A percentile compares a stretch with the other conserved stretches of the same genome.
Conservation (phyloP, 2,797 vertebrate genomes). For the Bucorvus abyssinicus region DNA sequence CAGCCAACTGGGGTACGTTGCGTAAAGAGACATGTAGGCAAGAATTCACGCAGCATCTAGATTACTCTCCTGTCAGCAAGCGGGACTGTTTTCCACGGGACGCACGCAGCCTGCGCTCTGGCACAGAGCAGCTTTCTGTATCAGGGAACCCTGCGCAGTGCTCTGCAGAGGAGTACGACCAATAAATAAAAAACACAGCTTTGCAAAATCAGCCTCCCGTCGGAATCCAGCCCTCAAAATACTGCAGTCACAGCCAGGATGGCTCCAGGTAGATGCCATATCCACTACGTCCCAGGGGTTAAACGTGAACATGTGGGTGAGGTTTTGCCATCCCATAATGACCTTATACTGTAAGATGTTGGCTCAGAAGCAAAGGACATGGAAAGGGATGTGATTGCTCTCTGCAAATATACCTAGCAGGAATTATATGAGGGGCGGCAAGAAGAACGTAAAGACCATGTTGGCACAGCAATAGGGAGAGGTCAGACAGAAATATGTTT, state of each 20-base stretch:
- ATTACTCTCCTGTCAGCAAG: neutral
- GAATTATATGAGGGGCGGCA: neutral
- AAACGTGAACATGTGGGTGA: neutral
- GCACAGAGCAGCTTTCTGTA: neutral
- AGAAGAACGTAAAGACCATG: neutral
- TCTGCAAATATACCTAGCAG: neutral
- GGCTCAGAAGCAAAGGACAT: neutral
- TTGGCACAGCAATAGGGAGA: neutral
- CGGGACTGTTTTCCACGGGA: neutral
- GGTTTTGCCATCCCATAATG: neutral
- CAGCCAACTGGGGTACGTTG: neutral
- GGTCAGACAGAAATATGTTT: neutral
- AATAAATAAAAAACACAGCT: constrained; percentile 1
- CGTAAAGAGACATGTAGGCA: neutral
- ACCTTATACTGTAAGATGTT: neutral
- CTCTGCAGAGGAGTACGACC: neutral
- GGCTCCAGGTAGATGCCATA: neutral
- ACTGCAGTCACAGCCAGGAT: neutral
- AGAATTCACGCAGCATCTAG: neutral
- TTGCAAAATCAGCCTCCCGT: neutral
- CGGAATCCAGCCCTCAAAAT: neutral
- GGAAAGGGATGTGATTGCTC: neutral
- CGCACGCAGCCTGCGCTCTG: neutral
- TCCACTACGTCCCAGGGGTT: neutral
- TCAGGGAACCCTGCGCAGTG: neutral